phyloP scores from a whole-genome alignment of 2,888 invertebrate genomes.

The Mythimna ferrago region DNA sequence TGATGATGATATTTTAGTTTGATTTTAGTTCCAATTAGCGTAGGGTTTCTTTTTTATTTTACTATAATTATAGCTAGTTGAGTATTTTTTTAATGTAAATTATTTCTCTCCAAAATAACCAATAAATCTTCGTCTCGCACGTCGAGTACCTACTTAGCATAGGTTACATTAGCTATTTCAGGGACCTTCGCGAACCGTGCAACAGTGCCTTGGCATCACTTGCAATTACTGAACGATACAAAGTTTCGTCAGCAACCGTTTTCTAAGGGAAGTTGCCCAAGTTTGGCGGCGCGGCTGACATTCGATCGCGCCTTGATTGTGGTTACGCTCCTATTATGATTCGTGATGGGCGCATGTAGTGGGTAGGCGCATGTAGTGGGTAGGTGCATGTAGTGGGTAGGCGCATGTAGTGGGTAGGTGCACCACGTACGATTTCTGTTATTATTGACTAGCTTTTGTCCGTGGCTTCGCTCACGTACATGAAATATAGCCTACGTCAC shows the following conservation, averaged over 20 bases:
- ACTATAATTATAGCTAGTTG: no score
- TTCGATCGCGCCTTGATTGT: conserved; percentile 55
- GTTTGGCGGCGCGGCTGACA: conserved; percentile 44
- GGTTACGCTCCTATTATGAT: conserved; percentile 57
- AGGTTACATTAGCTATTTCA: conserved; percentile 34
- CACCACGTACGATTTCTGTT: no score
- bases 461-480: no score
- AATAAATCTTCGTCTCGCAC: background rate
- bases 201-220: conserved; percentile 54
- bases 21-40: no score
- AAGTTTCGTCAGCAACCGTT: conserved; percentile 60
- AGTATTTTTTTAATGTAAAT: no score
- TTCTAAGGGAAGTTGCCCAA: conserved; percentile 72
- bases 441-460: no score
- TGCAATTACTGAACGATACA: conserved; percentile 52
- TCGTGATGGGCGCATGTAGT: conserved; percentile 15
- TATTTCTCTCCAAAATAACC: no score
- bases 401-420: background rate
- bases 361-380: background rate
- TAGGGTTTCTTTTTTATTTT: no score
- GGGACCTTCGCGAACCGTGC: conserved; percentile 39
- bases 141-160: background rate
- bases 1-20: no score
- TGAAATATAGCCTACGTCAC: no score
- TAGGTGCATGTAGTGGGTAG: conserved; percentile 10